Evolutionary conservation across 2,797 vertebrate genomes (phyloP).

Genomic region (Scomberomorus guttatus): DNA sequence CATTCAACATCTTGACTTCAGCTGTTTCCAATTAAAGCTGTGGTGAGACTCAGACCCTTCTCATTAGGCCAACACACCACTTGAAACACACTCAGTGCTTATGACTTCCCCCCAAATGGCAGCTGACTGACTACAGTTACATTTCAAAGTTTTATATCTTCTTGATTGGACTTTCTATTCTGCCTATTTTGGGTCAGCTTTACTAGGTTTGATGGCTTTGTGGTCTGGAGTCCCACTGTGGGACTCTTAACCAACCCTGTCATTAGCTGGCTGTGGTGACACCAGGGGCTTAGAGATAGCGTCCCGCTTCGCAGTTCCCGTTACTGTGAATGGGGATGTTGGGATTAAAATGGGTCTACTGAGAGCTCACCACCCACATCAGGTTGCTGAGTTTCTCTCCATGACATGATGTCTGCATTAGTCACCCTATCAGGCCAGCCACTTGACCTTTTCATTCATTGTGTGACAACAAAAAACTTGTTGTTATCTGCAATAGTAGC

Average conservation of each 20-base stretch:
- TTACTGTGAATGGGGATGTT: slow-evolving; percentile 36
- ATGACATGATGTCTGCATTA: slow-evolving; percentile 73
- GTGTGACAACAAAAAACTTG: slow-evolving; percentile 56
- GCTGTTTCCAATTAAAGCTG: slow-evolving; percentile 71
- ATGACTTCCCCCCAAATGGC: slow-evolving; percentile 42
- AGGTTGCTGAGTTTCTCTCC: slow-evolving; percentile 30
- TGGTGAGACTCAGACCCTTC: slow-evolving; percentile 68
- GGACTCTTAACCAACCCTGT: slow-evolving; percentile 48
- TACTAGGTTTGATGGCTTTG: slow-evolving; percentile 51
- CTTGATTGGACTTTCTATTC: slow-evolving; percentile 68
- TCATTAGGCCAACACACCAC: slow-evolving; percentile 73
- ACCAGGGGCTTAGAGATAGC: slow-evolving; percentile 33
- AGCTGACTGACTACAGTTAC: slow-evolving; percentile 52
- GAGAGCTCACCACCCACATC: slow-evolving; percentile 56
- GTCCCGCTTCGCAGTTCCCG: slow-evolving; percentile 33
- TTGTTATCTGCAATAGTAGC: slow-evolving; percentile 63
- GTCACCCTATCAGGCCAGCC: slow-evolving; percentile 59
- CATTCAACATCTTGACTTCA: slow-evolving; percentile 56
- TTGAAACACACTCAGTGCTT: slow-evolving; percentile 54
- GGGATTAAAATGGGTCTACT: slow-evolving; percentile 51
- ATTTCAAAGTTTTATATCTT: slow-evolving; percentile 48
- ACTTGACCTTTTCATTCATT: slow-evolving; percentile 76
- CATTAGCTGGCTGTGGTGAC: slow-evolving; percentile 55
- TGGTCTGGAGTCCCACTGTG: slow-evolving; percentile 43
- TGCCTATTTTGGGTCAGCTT: slow-evolving; percentile 50